Evolutionary conservation across 2,113 vertebrate genomes (phyloP).

Genomic region (Gallinago media): DNA sequence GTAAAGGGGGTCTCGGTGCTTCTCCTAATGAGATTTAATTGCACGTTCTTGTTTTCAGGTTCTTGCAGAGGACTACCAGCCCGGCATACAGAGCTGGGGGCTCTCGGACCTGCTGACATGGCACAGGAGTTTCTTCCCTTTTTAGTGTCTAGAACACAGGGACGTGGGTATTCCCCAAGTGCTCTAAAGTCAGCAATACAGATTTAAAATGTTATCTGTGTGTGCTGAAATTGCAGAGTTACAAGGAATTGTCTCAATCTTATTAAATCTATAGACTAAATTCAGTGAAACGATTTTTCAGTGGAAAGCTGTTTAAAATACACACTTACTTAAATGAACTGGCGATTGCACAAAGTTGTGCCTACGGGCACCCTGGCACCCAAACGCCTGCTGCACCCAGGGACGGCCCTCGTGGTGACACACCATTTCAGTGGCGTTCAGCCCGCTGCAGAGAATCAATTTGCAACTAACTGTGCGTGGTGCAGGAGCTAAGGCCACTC

Average conservation of each 20-base stretch:
- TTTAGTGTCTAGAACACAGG: neutral
- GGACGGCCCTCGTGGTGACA: neutral
- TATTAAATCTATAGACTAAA: neutral
- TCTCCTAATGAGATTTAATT: neutral
- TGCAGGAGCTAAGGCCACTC: neutral
- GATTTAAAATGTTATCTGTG: neutral
- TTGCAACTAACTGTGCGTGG: neutral
- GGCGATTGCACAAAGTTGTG: accelerated
- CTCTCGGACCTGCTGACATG: neutral
- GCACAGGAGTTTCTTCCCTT: neutral
- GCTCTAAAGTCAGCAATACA: neutral
- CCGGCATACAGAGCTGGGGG: neutral
- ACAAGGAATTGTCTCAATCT: neutral
- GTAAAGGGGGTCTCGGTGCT: neutral
- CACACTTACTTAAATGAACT: accelerated
- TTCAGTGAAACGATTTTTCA: neutral
- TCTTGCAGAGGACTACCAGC: neutral
- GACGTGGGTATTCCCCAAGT: neutral
- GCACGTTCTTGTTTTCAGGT: neutral
- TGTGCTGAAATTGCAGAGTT: neutral
- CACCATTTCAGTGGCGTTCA: neutral
- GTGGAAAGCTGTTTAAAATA: neutral
- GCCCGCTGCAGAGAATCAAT: neutral
- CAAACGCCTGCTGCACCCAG: neutral
- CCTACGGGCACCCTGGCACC: neutral